Evolutionary conservation across 2,888 invertebrate genomes (phyloP).

Genomic region (Aphodius granarius): DNA sequence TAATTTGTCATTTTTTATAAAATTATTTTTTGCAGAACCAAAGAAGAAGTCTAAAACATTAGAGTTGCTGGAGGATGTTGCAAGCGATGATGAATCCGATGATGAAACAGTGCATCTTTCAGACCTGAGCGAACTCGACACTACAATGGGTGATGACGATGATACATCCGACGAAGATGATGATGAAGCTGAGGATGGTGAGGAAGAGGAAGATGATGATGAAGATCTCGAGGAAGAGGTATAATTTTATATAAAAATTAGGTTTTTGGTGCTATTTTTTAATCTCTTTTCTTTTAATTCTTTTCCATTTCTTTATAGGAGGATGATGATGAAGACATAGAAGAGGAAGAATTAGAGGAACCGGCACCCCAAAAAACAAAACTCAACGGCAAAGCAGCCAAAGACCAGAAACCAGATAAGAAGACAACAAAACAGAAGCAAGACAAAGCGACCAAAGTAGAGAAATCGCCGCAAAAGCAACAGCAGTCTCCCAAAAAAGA

Average conservation of each 20-base stretch:
- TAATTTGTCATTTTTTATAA: neutral
- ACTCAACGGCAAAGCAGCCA: constrained; percentile 36
- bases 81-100: constrained; percentile 43
- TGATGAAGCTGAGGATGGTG: constrained; percentile 43
- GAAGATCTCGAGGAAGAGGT: constrained; percentile 35
- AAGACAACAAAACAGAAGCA: constrained; percentile 18
- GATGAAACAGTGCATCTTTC: constrained; percentile 43
- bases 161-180: constrained; percentile 47
- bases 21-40: constrained; percentile 36
- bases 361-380: constrained; percentile 28
- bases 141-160: constrained; percentile 38
- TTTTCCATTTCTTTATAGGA: constrained; percentile 4
- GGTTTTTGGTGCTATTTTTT: too few species aligned
- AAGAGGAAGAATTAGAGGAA: constrained; percentile 48
- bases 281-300: neutral
- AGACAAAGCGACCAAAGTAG: constrained; percentile 31
- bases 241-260: too few species aligned
- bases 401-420: constrained; percentile 39
- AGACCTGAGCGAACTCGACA: constrained; percentile 40
- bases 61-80: constrained; percentile 37
- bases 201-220: constrained; percentile 54
- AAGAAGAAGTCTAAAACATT: constrained; percentile 45
- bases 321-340: constrained; percentile 39
- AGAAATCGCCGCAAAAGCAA: constrained; percentile 30
- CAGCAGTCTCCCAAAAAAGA: constrained; percentile 24